These are phyloP conservation scores for Rafetus swinhoei DNA, from an alignment of 2,113 vertebrate genomes.

Conservation along the genomic window DNA sequence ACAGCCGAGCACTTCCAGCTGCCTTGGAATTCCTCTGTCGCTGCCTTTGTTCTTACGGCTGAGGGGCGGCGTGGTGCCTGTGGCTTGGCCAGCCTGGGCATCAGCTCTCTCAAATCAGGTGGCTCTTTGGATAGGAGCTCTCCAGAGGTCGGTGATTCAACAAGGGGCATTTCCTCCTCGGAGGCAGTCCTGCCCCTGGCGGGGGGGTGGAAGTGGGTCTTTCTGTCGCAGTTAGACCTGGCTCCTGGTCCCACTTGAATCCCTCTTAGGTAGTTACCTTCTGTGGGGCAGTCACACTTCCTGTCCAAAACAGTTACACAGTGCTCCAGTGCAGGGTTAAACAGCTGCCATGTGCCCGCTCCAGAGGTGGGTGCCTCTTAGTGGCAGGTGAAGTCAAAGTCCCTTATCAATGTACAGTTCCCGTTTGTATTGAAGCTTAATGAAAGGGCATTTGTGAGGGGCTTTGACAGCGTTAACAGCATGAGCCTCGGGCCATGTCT, in stretches of 20 bases:
- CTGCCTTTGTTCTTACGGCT: neutral
- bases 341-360: neutral
- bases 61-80: neutral
- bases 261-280: neutral
- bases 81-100: neutral
- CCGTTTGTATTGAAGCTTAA: neutral
- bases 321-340: neutral
- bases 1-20: neutral
- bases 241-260: neutral
- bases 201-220: neutral
- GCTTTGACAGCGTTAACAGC: neutral
- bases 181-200: neutral
- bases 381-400: neutral
- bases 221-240: neutral
- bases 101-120: neutral
- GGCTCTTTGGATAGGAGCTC: neutral
- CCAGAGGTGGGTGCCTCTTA: neutral
- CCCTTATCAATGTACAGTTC: neutral
- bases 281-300: neutral
- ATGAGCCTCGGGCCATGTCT: neutral
- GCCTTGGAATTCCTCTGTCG: neutral
- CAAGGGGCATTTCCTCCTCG: neutral
- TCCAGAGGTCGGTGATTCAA: neutral
- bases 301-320: neutral
- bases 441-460: neutral